These are phyloP conservation scores for Chiridota heheva DNA, from an alignment of 35 echinoderm and acorn worm species.

Conservation along the genomic window DNA sequence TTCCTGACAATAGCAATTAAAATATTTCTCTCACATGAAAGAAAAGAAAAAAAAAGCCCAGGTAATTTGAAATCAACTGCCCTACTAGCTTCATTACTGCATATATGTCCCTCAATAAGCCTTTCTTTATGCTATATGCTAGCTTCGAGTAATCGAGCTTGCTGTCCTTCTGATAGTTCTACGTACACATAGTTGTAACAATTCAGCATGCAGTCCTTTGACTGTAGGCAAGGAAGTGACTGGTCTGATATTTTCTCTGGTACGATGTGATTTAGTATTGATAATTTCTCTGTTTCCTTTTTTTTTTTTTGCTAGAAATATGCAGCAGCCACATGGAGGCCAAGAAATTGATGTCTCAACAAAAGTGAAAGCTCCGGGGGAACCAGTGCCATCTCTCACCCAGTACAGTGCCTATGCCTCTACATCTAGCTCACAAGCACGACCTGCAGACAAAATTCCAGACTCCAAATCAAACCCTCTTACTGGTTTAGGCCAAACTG, in stretches of 20 bases:
- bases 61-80: too few species aligned
- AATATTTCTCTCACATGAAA: too few species aligned
- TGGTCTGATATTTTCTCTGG: not conserved
- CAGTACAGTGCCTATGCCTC: conserved; percentile 76
- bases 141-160: too few species aligned
- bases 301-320: conserved; percentile 62
- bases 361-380: conserved; percentile 72
- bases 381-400: conserved; percentile 67
- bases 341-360: conserved; percentile 57
- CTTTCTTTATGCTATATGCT: too few species aligned
- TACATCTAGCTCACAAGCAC: conserved; percentile 35
- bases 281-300: not conserved
- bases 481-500: conserved; percentile 24
- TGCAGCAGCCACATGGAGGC: conserved; percentile 78
- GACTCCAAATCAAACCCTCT: conserved; percentile 49
- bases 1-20: too few species aligned
- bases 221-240: not conserved
- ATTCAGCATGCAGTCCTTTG: not conserved
- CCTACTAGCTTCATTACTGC: too few species aligned
- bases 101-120: too few species aligned
- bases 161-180: too few species aligned
- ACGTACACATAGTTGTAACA: too few species aligned
- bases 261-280: not conserved
- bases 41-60: too few species aligned
- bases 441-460: conserved; percentile 24